These are phyloP conservation scores for Ectemnius continuus DNA, from an alignment of 2,888 invertebrate genomes.

Conservation along the genomic window DNA sequence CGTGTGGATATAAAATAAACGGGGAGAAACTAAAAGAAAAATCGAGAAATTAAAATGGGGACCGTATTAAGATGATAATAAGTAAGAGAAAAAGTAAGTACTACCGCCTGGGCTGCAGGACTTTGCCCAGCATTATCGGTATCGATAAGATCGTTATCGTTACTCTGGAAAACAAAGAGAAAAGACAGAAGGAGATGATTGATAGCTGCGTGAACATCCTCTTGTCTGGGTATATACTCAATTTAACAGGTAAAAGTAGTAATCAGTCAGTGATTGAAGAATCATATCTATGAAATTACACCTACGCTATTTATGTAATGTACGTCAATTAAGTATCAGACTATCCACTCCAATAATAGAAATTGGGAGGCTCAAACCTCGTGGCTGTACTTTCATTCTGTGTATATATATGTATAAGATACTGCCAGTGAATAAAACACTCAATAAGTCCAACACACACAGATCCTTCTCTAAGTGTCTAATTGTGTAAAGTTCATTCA, in stretches of 20 bases:
- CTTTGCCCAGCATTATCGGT: conserved; percentile 78
- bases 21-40: conserved; percentile 26
- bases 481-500: conserved; percentile 59
- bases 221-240: conserved; percentile 44
- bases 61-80: conserved; percentile 56
- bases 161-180: conserved; percentile 76
- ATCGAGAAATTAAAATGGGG: conserved; percentile 35
- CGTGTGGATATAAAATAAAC: conserved; percentile 32
- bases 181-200: conserved; percentile 75
- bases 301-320: conserved; percentile 42
- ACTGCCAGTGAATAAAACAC: conserved; percentile 37
- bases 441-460: conserved; percentile 45
- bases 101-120: conserved; percentile 78
- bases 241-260: conserved; percentile 29
- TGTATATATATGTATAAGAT: conserved; percentile 37
- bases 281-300: conserved; percentile 35
- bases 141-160: conserved; percentile 78
- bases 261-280: no score
- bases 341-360: conserved; percentile 16
- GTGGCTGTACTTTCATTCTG: conserved; percentile 40
- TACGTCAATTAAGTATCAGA: conserved; percentile 24
- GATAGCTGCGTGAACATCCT: conserved; percentile 68
- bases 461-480: conserved; percentile 52
- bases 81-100: conserved; percentile 75
- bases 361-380: conserved; percentile 45